Base-by-base conservation (phyloP, 2,797 vertebrate species). In the Cetoscarus ocellatus region DNA sequence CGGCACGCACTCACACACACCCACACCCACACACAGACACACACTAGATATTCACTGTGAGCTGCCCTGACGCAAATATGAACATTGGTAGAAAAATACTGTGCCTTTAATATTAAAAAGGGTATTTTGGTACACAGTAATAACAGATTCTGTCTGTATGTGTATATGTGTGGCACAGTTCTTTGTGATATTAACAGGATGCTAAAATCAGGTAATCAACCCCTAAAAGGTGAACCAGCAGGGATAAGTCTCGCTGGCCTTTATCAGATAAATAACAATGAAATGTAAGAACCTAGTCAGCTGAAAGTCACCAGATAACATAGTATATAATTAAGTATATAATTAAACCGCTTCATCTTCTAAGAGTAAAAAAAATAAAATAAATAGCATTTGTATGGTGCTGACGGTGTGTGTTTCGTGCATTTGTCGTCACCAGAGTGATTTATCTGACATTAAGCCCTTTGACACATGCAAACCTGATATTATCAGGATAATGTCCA, bases 191-290 rank as follows among this genome's bases (percentile, higher is more conserved):
- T 27, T 2, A 27, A 42, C 58, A 54, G 38, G 55, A 78, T 79
- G 58, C 27, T 27, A 27, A 27, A 27, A 27, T 27, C 27, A 27
- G 27, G 27, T 27, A 2, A 27, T 27, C 27, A 27, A 27, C 27
- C 27, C 27, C 27, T 27, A 27, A 27, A 27, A 27, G 27, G 27
- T 27, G 4, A 27, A 27, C 27, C 27, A 27, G 27, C 27, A 27
- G 40, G n/a, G n/a, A n/a, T n/a, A n/a, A n/a, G n/a, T n/a, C 10
- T 12, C 11, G 68, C 72, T 75, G 68, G 15, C 45, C 47, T 13
- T 42, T 49, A 27, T 19, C 27, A 27, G 27, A 2, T 2, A 27
- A 27, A 27, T 27, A 27, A 27, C 27, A 27, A 27, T 27, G 27
- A 4, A 2, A 27, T 27, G 2, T 27, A 27, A 4, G 27, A 27